Evolutionary conservation across 1,140 invertebrate genomes (phyloP).

Genomic region (Penaeus chinensis): DNA sequence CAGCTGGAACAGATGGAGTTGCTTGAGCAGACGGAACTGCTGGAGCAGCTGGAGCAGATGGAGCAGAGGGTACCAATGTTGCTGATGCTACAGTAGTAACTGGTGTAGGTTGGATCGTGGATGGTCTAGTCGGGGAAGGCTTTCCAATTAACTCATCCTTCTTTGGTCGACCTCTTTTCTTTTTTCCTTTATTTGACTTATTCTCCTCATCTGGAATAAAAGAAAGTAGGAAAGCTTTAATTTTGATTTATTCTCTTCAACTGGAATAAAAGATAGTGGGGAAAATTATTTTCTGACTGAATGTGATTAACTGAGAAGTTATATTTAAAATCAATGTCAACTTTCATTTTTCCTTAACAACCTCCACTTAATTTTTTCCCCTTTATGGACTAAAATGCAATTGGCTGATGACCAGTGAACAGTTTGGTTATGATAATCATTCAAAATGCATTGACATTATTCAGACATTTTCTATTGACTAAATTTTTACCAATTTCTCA

Average conservation of each 20-base stretch:
- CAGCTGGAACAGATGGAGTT: neutral
- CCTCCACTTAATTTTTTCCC: too few species aligned
- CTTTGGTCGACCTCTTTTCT: constrained; percentile 56
- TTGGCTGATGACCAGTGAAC: too few species aligned
- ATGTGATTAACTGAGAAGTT: too few species aligned
- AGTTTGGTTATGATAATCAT: too few species aligned
- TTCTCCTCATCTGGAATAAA: neutral
- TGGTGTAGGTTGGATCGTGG: constrained; percentile 17
- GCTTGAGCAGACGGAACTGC: neutral
- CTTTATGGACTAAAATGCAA: too few species aligned
- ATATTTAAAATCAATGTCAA: too few species aligned
- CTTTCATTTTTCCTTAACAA: too few species aligned
- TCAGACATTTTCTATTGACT: too few species aligned
- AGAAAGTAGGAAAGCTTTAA: neutral
- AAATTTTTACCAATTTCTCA: too few species aligned
- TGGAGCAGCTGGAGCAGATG: neutral
- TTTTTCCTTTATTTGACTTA: constrained; percentile 23
- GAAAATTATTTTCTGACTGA: neutral
- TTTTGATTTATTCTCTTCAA: constrained; percentile 33
- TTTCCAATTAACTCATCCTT: constrained; percentile 55
- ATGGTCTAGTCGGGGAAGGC: constrained; percentile 32
- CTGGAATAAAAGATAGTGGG: constrained; percentile 14
- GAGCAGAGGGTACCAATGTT: neutral
- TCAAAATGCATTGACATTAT: too few species aligned
- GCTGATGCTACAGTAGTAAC: neutral